Conservation (phyloP, 1,140 invertebrate genomes). For the Cotesia vestalis region DNA sequence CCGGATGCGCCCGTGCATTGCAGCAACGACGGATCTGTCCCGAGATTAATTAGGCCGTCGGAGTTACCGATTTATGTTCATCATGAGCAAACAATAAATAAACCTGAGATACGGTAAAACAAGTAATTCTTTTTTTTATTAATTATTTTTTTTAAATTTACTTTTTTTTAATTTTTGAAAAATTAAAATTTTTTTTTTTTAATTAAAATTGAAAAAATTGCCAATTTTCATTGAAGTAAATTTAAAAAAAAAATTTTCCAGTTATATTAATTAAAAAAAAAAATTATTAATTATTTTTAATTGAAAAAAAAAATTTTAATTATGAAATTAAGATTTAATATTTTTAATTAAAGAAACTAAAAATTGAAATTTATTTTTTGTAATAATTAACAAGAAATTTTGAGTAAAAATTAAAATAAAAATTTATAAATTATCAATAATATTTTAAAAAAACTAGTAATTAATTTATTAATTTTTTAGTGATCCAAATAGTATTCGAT, state of each 20-base stretch:
- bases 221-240: too few relatives aligned
- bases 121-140: constrained; percentile 51
- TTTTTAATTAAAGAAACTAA: too few relatives aligned
- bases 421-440: not conserved
- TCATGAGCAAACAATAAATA: constrained; percentile 45
- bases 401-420: too few relatives aligned
- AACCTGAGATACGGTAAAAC: constrained; percentile 57
- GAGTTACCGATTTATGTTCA: constrained; percentile 58
- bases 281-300: too few relatives aligned
- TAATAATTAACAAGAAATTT: too few relatives aligned
- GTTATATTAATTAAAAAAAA: too few relatives aligned
- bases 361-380: too few relatives aligned
- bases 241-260: too few relatives aligned
- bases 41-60: constrained; percentile 56
- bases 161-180: constrained; percentile 2
- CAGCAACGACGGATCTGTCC: constrained; percentile 30
- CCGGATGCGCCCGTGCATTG: constrained; percentile 40
- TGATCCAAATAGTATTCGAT: constrained; percentile 39
- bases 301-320: too few relatives aligned
- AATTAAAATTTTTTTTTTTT: too few relatives aligned
- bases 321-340: too few relatives aligned
- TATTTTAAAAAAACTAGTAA: not conserved
- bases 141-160: constrained; percentile 35
- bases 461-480: constrained; percentile 35
- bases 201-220: too few relatives aligned